Conservation (phyloP, 64 coral and sea anemone species). For the Pocillopora damicornis region DNA sequence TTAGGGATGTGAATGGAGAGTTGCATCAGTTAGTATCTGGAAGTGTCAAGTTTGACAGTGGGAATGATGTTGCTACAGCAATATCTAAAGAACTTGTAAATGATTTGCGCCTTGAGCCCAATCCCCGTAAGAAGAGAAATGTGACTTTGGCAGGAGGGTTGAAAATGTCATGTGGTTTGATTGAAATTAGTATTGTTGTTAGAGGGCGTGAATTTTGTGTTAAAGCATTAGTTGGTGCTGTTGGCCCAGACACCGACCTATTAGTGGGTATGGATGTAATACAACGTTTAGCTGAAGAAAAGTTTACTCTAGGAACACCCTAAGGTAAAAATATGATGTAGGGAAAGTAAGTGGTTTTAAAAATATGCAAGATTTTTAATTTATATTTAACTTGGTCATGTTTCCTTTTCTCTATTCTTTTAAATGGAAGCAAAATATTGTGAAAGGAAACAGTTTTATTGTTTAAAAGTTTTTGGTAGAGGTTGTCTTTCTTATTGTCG, state of each 20-base stretch:
- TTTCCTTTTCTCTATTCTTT: too few relatives aligned
- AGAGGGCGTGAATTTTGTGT: background rate
- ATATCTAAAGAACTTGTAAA: background rate
- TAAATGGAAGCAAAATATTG: too few relatives aligned
- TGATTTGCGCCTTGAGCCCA: background rate
- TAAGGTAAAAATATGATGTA: too few relatives aligned
- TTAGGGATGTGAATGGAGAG: background rate
- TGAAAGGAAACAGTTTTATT: too few relatives aligned
- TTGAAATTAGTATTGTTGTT: background rate
- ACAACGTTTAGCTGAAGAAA: background rate
- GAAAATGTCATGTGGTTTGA: background rate
- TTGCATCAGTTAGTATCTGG: background rate
- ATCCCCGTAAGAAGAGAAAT: background rate
- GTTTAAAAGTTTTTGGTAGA: too few relatives aligned
- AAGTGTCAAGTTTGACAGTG: background rate
- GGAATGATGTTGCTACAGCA: background rate
- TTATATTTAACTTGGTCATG: too few relatives aligned
- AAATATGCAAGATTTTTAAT: too few relatives aligned
- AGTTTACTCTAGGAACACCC: too few relatives aligned
- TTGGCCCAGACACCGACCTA: background rate
- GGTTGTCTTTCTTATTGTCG: too few relatives aligned
- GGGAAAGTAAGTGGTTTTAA: too few relatives aligned
- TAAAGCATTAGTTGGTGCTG: background rate
- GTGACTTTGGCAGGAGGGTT: background rate
- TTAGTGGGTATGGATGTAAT: background rate